These are phyloP conservation scores for Eupeodes corollae DNA, from an alignment of 1,140 invertebrate genomes.

Conservation along the genomic window DNA sequence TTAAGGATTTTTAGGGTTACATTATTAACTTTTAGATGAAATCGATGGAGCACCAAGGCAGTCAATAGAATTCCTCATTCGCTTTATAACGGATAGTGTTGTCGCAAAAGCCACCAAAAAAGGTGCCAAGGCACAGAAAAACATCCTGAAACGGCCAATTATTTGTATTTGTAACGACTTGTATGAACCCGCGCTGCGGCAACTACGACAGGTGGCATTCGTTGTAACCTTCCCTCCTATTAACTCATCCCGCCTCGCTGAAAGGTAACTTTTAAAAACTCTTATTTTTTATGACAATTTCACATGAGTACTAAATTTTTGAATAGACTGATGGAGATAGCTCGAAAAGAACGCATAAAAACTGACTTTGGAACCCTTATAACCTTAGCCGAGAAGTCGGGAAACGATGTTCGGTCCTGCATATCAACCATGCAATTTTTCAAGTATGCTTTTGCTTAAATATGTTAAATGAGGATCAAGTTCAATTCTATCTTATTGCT, in stretches of 20 bases:
- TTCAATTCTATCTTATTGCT: background rate
- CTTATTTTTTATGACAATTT: background rate
- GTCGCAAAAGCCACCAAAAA: constrained; percentile 45
- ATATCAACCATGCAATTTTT: constrained; percentile 77
- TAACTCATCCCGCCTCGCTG: constrained; percentile 46
- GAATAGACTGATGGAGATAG: constrained; percentile 50
- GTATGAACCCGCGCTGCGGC: constrained; percentile 75
- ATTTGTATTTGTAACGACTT: constrained; percentile 96
- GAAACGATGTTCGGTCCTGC: constrained; percentile 81
- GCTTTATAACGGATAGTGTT: constrained; percentile 58
- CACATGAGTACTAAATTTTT: background rate
- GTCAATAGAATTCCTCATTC: constrained; percentile 78
- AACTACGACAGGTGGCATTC: constrained; percentile 57
- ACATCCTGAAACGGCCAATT: constrained; percentile 65
- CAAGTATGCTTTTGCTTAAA: constrained; percentile 17
- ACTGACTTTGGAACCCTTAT: constrained; percentile 59
- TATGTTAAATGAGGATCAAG: background rate
- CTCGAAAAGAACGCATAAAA: constrained; percentile 53
- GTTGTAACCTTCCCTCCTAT: constrained; percentile 64
- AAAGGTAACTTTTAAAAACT: constrained; percentile 36
- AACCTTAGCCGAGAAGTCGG: constrained; percentile 66
- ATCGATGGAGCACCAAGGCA: constrained; percentile 84
- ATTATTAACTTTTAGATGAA: constrained; percentile 57
- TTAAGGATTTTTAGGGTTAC: background rate
- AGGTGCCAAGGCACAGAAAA: constrained; percentile 38